phyloP scores from a whole-genome alignment of 2,888 invertebrate genomes.

The Amblyjoppa fuscipennis region DNA sequence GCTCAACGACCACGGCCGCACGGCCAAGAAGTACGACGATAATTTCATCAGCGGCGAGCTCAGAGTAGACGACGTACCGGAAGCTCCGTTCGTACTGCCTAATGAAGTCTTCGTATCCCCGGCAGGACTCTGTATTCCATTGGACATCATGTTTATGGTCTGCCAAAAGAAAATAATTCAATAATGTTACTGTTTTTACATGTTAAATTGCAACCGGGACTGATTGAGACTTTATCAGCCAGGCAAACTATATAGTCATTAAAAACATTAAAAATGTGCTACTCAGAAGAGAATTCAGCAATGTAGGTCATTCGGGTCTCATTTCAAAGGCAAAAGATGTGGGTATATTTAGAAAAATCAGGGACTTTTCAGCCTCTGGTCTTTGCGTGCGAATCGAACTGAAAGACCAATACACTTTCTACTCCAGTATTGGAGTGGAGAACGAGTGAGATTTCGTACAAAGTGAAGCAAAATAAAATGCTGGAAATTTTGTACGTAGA shows the following conservation, averaged over 20 bases:
- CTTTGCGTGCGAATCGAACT: not conserved
- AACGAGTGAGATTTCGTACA: not conserved
- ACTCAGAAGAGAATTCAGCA: no score
- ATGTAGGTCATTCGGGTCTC: not conserved
- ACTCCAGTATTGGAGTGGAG: not conserved
- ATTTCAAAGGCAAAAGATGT: not conserved
- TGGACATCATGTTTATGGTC: constrained; percentile 75
- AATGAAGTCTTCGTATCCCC: constrained; percentile 65
- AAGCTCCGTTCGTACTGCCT: constrained; percentile 68
- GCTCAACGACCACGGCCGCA: constrained; percentile 97
- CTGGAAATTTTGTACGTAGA: not conserved
- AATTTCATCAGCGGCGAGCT: constrained; percentile 92
- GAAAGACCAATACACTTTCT: not conserved
- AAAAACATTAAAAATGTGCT: no score
- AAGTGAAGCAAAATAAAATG: not conserved
- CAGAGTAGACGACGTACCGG: constrained; percentile 72
- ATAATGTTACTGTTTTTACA: not conserved
- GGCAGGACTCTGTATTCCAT: constrained; percentile 73
- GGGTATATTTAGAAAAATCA: not conserved
- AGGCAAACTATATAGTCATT: no score
- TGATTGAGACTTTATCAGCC: no score
- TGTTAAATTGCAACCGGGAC: not conserved
- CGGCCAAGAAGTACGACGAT: constrained; percentile 94
- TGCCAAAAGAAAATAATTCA: constrained; percentile 6
- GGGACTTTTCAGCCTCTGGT: not conserved